These are phyloP conservation scores for Pelochelys cantorii DNA, from an alignment of 2,797 vertebrate species.

Conservation along the genomic window DNA sequence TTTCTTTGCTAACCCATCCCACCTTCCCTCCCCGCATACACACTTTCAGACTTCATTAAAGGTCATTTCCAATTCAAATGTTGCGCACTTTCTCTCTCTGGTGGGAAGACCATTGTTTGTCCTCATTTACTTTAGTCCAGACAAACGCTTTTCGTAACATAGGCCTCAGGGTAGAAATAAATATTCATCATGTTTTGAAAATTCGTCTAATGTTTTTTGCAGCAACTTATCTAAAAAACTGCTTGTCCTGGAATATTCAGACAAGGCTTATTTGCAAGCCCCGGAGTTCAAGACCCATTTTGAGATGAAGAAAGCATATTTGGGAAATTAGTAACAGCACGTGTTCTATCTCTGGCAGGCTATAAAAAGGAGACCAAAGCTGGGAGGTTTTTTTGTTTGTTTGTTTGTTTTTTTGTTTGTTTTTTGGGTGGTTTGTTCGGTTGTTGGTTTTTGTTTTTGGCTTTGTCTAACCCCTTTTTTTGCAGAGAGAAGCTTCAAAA, in stretches of 20 bases:
- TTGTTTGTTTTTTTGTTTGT: not conserved
- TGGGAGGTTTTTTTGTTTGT: not conserved
- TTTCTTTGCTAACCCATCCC: not conserved
- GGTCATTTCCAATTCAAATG: not conserved
- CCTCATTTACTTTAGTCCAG: conserved; percentile 26
- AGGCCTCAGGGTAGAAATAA: conserved; percentile 12
- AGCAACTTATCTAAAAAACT: not conserved
- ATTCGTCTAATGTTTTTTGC: not conserved
- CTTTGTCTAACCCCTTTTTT: not conserved
- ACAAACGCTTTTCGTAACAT: not conserved
- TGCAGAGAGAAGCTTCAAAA: conserved; percentile 4
- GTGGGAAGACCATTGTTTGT: not conserved
- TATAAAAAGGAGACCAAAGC: not conserved
- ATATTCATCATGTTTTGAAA: conserved; percentile 12
- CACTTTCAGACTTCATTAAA: not conserved
- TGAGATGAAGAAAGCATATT: not conserved
- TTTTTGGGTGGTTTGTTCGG: not conserved
- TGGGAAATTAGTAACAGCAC: not conserved
- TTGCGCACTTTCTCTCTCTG: not conserved
- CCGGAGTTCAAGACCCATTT: not conserved
- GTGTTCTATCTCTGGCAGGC: not conserved
- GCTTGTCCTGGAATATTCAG: conserved; percentile 7
- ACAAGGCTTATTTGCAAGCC: not conserved
- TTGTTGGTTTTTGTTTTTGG: not conserved
- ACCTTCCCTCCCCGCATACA: not conserved